These are phyloP conservation scores for Thinocorus orbignyianus DNA, from an alignment of 2,113 vertebrate genomes.

Conservation along the genomic window DNA sequence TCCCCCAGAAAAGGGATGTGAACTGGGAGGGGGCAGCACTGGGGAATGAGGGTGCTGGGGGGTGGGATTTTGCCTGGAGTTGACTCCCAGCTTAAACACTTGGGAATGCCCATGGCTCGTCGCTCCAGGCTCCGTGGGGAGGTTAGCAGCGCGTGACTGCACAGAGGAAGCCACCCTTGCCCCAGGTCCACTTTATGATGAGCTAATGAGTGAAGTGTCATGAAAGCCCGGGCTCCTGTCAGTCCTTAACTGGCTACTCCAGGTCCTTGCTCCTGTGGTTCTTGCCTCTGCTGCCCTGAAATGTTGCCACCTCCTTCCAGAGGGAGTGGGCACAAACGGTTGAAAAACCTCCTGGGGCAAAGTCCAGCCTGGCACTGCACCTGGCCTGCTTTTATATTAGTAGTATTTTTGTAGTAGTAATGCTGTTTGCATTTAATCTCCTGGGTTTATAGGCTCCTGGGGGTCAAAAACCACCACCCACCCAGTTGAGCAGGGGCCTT, in stretches of 20 bases:
- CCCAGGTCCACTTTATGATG: neutral
- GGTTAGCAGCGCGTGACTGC: neutral
- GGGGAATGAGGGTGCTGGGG: neutral
- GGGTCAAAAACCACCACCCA: neutral
- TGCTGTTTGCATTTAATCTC: neutral
- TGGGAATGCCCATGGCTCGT: fast-evolving
- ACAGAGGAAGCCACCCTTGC: neutral
- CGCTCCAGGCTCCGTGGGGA: neutral
- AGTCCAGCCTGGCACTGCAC: neutral
- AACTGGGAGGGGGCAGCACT: neutral
- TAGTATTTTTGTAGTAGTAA: neutral
- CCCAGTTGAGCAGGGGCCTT: neutral
- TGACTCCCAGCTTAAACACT: neutral
- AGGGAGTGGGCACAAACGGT: neutral
- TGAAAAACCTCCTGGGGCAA: neutral
- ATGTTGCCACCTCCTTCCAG: neutral
- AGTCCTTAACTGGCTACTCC: neutral
- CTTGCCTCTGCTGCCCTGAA: neutral
- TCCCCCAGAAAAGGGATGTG: neutral
- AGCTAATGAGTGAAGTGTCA: neutral
- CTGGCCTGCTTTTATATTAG: neutral
- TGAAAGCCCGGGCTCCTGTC: neutral
- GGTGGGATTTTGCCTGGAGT: neutral
- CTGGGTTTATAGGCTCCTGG: neutral
- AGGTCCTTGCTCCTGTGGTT: neutral